These are phyloP conservation scores for Phrynocephalus versicolor DNA, from an alignment of 2,113 vertebrate species.

Conservation along the genomic window DNA sequence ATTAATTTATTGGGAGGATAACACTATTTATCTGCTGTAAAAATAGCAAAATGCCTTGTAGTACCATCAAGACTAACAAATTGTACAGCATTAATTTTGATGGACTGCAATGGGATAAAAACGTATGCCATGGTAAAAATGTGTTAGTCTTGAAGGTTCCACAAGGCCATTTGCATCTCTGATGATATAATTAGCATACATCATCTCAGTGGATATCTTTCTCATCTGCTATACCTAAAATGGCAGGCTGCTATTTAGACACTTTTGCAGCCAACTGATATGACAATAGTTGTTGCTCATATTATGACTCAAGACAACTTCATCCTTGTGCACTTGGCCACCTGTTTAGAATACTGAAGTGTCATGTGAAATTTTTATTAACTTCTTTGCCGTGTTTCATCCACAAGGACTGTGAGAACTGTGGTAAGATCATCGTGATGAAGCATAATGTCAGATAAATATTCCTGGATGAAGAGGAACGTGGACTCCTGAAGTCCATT, in stretches of 20 bases:
- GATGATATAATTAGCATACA: constrained; percentile 3
- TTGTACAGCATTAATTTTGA: too few species aligned
- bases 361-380: constrained; percentile 40
- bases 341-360: constrained; percentile 60
- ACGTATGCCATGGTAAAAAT: too few species aligned
- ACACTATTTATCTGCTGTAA: too few species aligned
- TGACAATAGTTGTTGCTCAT: constrained; percentile 28
- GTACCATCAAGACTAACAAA: too few species aligned
- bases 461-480: neutral
- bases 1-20: too few species aligned
- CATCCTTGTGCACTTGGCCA: constrained; percentile 39
- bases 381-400: constrained; percentile 9
- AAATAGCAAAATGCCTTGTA: too few species aligned
- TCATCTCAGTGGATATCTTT: constrained; percentile 16
- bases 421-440: constrained; percentile 11
- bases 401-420: neutral
- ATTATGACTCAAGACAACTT: constrained; percentile 45
- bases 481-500: constrained; percentile 22
- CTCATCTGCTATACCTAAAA: neutral
- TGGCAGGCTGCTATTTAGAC: constrained; percentile 15
- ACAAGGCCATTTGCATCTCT: too few species aligned
- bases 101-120: too few species aligned
- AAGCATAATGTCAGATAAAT: neutral
- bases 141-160: too few species aligned
- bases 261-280: constrained; percentile 38